Evolutionary conservation across 2,888 invertebrate species (phyloP), one percentile per base, ranked within the genome.

Genomic region (Tetrapedia diversipes): DNA sequence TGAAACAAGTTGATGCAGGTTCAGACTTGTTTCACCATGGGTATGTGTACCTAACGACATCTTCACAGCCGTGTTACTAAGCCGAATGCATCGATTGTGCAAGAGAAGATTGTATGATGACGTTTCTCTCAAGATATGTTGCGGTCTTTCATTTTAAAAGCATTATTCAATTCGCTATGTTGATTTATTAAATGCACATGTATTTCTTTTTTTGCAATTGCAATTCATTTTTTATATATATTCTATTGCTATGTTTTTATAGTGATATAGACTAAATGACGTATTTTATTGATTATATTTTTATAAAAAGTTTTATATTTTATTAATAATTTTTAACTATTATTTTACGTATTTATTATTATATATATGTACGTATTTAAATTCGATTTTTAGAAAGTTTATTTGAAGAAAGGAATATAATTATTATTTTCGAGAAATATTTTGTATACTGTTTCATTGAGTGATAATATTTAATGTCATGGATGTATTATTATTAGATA

Each of bases 1-100:
- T 14, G n/a, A 7, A 54, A 47, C 73, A 73, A 65, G 75, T 75
- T 47, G 24, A 54, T 65, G 65, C 75, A 75, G 54, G 75, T 75
- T 60, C 39, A 73, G n/a, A n/a, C 73, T 1, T 60, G 73, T 59
- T 24, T 16, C n/a, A n/a, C n/a, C n/a, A n/a, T n/a, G 43, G 16
- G 1, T 24, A 6, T 24, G 24, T 49, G 45, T 45, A 39, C 34
- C 51, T 39, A 32, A 45, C 61, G 63, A 64, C 65, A 66, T 53
- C 63, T 72, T 45, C 32, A 43, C 22, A 1, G 11, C 2, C 43
- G 43, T 51, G 72, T 64, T 72, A 53, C 57, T 34, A 74, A 59
- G 56, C 22, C 39, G 39, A 65, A 41, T 65, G 32, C 49, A 65
- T 56, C 49, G 56, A 57, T 45, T 41, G 32, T 64, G 45, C 37